Percentiles rank a stretch among this genome's conserved stretches.
Evolutionary conservation across 2,113 vertebrate genomes (phyloP).

Genomic region (Strix uralensis): DNA sequence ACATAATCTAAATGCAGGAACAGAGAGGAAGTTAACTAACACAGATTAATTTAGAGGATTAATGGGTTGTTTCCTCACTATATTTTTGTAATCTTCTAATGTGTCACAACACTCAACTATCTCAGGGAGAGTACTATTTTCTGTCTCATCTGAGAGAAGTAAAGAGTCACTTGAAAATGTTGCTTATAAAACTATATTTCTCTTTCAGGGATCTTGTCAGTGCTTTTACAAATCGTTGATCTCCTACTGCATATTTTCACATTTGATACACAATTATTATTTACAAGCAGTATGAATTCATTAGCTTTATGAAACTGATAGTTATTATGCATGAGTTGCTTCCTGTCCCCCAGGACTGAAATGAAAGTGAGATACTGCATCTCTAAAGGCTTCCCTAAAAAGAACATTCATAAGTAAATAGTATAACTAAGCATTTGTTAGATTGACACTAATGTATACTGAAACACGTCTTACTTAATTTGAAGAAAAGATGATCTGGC

Average conservation of each 20-base stretch:
- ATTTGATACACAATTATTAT: constrained; percentile 55
- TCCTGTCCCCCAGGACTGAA: not conserved
- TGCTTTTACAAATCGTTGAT: constrained; percentile 61
- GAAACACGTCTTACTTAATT: constrained; percentile 7
- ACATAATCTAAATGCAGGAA: constrained; percentile 27
- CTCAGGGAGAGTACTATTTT: constrained; percentile 2
- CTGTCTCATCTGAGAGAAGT: not conserved
- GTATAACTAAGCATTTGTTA: constrained; percentile 46
- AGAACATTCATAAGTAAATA: constrained; percentile 53
- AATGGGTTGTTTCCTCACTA: constrained; percentile 30
- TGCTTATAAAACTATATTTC: constrained; percentile 58
- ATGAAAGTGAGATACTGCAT: constrained; percentile 40
- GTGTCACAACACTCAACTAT: constrained; percentile 6
- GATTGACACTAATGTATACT: constrained; percentile 12
- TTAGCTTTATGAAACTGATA: constrained; percentile 53
- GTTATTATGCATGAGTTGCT: constrained; percentile 22
- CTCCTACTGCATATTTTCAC: constrained; percentile 29
- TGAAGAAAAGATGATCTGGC: not conserved
- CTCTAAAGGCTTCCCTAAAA: constrained; percentile 25
- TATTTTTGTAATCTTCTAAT: constrained; percentile 39
- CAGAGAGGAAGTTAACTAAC: not conserved
- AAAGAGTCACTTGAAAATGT: constrained; percentile 47
- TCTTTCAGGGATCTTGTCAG: constrained; percentile 7
- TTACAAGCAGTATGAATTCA: constrained; percentile 47
- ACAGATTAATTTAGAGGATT: constrained; percentile 47